Conservation (phyloP, 2,797 vertebrate genomes). For the Eremophila alpestris region DNA sequence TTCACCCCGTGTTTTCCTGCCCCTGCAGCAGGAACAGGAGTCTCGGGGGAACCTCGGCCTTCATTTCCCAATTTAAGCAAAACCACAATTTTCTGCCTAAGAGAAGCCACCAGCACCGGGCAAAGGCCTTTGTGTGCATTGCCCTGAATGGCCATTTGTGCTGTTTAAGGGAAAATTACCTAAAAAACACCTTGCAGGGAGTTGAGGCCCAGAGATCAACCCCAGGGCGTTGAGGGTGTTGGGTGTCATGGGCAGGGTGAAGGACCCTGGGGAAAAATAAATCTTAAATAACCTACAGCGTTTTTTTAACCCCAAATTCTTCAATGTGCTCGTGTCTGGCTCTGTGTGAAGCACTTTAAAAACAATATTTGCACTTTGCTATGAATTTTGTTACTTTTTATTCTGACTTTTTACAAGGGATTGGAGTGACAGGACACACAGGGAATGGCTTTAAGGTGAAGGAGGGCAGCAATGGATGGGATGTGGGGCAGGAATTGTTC, state of each 20-base stretch:
- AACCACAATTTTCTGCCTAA: not conserved
- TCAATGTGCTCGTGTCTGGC: accelerated
- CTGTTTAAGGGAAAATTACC: not conserved
- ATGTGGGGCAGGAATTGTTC: not conserved
- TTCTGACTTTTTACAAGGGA: not conserved
- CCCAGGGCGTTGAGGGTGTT: not conserved
- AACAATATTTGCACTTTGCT: not conserved
- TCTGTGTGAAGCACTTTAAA: not conserved
- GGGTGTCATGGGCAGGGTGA: not conserved
- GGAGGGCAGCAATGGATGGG: not conserved
- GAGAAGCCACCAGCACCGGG: not conserved
- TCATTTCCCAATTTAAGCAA: not conserved
- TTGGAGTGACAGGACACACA: accelerated
- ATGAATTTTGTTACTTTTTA: not conserved
- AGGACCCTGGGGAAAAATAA: not conserved
- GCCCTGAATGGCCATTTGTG: not conserved
- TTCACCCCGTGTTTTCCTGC: not conserved
- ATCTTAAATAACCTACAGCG: accelerated
- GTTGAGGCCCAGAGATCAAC: not conserved
- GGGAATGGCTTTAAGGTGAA: not conserved
- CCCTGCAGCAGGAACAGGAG: not conserved
- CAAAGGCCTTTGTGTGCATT: not conserved
- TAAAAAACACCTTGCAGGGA: not conserved
- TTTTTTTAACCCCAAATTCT: not conserved
- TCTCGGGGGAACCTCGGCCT: not conserved